These are phyloP conservation scores for Indicator maculatus DNA, from an alignment of 2,113 vertebrate species.

Conservation along the genomic window DNA sequence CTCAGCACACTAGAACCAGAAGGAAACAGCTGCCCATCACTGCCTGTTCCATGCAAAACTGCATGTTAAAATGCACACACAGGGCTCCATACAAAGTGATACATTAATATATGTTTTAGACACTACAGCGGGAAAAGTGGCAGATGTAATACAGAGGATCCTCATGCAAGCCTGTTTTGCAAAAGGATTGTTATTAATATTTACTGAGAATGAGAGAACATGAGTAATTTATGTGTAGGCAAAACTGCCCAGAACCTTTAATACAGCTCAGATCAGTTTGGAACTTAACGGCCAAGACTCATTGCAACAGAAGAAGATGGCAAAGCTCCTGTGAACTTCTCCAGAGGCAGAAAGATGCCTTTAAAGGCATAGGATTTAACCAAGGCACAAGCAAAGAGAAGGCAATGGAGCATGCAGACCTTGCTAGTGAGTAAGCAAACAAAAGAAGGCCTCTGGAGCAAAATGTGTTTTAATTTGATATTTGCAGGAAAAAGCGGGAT, in stretches of 20 bases:
- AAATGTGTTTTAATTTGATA: conserved; percentile 45
- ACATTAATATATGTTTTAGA: neutral
- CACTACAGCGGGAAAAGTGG: neutral
- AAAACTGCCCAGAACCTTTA: neutral
- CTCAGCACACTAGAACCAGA: neutral
- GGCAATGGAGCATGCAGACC: neutral
- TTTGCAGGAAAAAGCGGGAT: neutral
- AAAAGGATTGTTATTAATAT: neutral
- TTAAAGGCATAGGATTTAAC: neutral
- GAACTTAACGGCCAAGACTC: neutral
- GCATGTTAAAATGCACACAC: fast-evolving
- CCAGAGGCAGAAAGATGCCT: neutral
- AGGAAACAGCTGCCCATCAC: neutral
- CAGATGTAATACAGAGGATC: neutral
- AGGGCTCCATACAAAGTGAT: neutral
- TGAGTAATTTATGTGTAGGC: neutral
- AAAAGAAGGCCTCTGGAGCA: conserved; percentile 4
- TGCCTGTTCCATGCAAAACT: neutral
- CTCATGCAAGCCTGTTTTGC: neutral
- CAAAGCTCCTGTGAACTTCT: neutral
- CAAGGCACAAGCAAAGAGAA: neutral
- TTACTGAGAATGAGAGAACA: neutral
- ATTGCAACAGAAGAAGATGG: neutral
- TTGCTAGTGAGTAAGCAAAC: neutral
- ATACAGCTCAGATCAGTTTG: neutral